phyloP scores from a whole-genome alignment of 2,797 vertebrate genomes.

The Mycteria americana region DNA sequence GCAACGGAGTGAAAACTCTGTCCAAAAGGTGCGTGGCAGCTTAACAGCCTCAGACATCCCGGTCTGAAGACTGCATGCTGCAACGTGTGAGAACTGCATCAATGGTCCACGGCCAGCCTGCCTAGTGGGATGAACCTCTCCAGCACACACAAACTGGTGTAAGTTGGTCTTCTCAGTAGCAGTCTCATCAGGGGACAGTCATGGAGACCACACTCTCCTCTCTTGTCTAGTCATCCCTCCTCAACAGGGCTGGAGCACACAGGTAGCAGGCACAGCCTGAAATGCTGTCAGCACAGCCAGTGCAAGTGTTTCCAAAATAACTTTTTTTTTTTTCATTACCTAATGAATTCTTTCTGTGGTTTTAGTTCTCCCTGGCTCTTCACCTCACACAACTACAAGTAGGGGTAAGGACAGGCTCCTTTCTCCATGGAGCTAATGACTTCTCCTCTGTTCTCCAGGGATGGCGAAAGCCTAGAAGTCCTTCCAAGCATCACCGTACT shows the following conservation, averaged over 20 bases:
- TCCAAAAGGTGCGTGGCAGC: not conserved
- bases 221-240: not conserved
- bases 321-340: not conserved
- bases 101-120: not conserved
- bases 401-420: not conserved
- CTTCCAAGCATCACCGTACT: not conserved
- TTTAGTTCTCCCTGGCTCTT: not conserved
- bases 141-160: not conserved
- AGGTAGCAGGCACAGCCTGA: not conserved
- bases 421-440: slow-evolving; percentile 42
- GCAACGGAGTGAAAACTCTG: not conserved
- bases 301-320: not conserved
- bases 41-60: not conserved
- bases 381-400: not conserved
- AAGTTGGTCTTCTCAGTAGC: not conserved
- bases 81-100: not conserved
- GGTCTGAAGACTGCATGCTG: not conserved
- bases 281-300: not conserved
- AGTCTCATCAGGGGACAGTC: not conserved
- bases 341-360: not conserved
- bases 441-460: slow-evolving; percentile 23
- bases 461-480: slow-evolving; percentile 35
- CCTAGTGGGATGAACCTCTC: not conserved
- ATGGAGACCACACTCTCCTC: not conserved
- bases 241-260: not conserved